Conservation (phyloP, 2,113 vertebrate genomes). For the Platichthys stellatus region DNA sequence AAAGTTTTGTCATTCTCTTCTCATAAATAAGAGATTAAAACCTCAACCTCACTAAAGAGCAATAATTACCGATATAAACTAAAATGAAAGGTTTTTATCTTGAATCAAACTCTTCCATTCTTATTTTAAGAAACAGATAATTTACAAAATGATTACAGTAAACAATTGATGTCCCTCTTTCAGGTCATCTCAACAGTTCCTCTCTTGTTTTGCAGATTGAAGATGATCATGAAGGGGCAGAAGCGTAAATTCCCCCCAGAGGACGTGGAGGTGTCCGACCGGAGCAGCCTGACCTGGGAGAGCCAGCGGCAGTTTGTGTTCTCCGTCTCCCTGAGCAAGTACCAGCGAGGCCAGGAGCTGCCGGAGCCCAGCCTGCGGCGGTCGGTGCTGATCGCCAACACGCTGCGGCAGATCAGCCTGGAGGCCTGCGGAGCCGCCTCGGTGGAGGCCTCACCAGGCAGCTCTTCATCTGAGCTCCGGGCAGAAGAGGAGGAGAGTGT, state of each 20-base stretch:
- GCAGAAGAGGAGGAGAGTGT: not conserved
- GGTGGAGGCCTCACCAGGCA: not conserved
- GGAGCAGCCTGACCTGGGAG: constrained; percentile 61
- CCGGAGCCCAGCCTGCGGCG: constrained; percentile 81
- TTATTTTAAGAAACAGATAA: not conserved
- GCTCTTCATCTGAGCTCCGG: constrained; percentile 1
- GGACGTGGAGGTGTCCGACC: constrained; percentile 56
- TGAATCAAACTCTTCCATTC: not conserved
- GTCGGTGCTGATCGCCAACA: constrained; percentile 87
- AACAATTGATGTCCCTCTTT: not conserved
- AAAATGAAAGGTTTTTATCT: no score
- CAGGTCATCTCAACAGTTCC: not conserved
- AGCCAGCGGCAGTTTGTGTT: constrained; percentile 85
- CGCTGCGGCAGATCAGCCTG: constrained; percentile 80
- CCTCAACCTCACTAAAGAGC: no score
- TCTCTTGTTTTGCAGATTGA: constrained; percentile 47
- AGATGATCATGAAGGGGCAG: constrained; percentile 83
- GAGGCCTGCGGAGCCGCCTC: constrained; percentile 12
- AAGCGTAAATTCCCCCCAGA: constrained; percentile 81
- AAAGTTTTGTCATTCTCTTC: no score
- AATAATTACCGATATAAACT: no score
- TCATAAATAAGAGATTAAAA: no score
- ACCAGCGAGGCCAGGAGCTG: constrained; percentile 79
- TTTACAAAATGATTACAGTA: not conserved
- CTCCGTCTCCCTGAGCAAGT: constrained; percentile 85